Percentiles rank a stretch among this genome's conserved stretches.
phyloP scores from a whole-genome alignment of 2,797 vertebrate genomes.

The Lutjanus argentimaculatus region DNA sequence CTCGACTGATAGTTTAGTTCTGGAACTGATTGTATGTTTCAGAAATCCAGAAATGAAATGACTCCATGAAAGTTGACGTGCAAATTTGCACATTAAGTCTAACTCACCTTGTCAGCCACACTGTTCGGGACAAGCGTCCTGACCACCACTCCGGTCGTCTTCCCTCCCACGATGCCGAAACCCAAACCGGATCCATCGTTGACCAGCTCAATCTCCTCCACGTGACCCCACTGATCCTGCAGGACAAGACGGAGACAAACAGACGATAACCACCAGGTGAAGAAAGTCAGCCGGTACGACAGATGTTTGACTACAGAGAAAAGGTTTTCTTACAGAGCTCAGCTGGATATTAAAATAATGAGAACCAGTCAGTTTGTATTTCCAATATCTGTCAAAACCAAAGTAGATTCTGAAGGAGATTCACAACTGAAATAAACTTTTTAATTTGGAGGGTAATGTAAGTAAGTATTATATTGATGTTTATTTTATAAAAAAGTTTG shows the following conservation, averaged over 20 bases:
- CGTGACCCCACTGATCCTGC: slow-evolving; percentile 91
- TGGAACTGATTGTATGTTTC: background rate
- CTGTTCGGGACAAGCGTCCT: slow-evolving; percentile 93
- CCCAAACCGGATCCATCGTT: slow-evolving; percentile 97
- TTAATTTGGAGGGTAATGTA: no score
- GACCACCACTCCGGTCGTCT: slow-evolving; percentile 92
- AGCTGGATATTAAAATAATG: no score
- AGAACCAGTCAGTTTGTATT: no score
- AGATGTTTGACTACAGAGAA: background rate
- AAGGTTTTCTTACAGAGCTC: no score
- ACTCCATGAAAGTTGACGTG: no score
- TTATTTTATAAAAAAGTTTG: no score
- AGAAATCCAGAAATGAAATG: no score
- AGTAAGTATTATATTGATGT: no score
- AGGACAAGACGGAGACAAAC: background rate
- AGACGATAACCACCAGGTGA: background rate
- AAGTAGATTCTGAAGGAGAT: no score
- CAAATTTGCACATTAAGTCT: no score
- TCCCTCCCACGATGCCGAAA: slow-evolving; percentile 97
- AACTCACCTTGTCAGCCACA: slow-evolving; percentile 86
- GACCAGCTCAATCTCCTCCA: slow-evolving; percentile 93
- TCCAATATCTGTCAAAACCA: no score
- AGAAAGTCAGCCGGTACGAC: background rate
- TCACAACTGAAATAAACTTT: no score
- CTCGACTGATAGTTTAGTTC: background rate